These are phyloP conservation scores for Clivina fossor DNA, from an alignment of 2,888 invertebrate species.

Conservation along the genomic window DNA sequence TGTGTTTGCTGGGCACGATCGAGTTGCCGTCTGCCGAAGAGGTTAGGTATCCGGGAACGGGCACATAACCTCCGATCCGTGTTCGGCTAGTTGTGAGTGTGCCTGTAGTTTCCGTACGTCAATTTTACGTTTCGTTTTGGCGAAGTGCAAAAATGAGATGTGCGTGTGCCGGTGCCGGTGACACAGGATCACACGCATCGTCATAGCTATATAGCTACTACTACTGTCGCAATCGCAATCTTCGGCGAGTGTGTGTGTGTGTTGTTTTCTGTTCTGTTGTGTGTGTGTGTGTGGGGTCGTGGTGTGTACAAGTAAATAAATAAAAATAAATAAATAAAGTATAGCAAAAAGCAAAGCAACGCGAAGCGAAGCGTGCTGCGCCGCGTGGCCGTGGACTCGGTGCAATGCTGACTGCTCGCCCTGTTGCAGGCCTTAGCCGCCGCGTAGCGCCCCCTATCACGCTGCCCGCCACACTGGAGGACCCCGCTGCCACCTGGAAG, in stretches of 20 bases:
- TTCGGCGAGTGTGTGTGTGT: too few species aligned
- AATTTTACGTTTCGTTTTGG: background rate
- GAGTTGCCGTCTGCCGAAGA: conserved; percentile 40
- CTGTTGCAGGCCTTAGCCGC: conserved; percentile 77
- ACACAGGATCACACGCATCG: too few species aligned
- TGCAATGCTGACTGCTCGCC: conserved; percentile 39
- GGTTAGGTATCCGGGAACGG: conserved; percentile 46
- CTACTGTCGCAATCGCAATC: too few species aligned
- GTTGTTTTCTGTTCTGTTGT: conserved; percentile 7
- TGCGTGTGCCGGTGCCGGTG: too few species aligned
- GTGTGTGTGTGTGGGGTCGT: conserved; percentile 3
- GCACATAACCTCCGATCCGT: conserved; percentile 46
- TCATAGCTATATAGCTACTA: too few species aligned
- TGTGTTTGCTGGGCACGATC: conserved; percentile 31
- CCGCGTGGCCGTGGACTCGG: conserved; percentile 36
- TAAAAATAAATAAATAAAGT: background rate
- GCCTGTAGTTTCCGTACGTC: background rate
- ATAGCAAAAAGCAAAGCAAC: background rate
- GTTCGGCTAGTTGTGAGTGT: conserved; percentile 7
- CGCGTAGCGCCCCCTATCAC: conserved; percentile 68
- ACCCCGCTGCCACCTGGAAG: conserved; percentile 78
- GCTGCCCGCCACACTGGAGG: conserved; percentile 74
- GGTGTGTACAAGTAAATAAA: too few species aligned
- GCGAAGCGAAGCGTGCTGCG: too few species aligned
- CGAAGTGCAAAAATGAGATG: too few species aligned